Evolutionary conservation across 2,797 vertebrate species (phyloP), one percentile per base, ranked within the genome.

Genomic region (Erpetoichthys calabaricus): DNA sequence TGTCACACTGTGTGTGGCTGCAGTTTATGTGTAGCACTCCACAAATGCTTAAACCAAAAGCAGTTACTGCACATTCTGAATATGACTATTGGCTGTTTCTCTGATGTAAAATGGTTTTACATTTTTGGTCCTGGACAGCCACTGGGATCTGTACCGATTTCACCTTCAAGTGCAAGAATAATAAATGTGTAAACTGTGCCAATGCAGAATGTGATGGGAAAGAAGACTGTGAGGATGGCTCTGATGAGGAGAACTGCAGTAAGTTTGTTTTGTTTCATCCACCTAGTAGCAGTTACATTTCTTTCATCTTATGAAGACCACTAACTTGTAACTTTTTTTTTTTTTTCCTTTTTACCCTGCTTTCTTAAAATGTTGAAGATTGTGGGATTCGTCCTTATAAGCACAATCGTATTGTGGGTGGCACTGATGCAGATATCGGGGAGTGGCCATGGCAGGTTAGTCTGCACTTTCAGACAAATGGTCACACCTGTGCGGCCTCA

Each of bases 401-500:
- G 63, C 78, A 84, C 66, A 86, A 82, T 64, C 80, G 86, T 47
- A 88, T 89, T 5, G 86, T 89, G 1, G 87, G 87, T 9, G 87
- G 87, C 41, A 71, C 77, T 65, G 75, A 83, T 2, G 80, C 86
- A 1, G 80, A 82, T 42, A 4, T 77, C 53, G 86, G 87, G n/a
- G 86, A 88, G 70, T 89, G 85, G 85, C 87, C 86, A 3, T 89
- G 86, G 86, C 87, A 89, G 76, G 79, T 88, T 69, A 87, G 83
- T 73, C 78, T 89, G 47, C 83, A 86, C 69, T 80, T 78, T 58
- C 0, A 0, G 61, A 77, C 47, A 49, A 0, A 0, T 0, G 80
- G 80, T 0, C 79, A 76, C 1, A 57, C 57, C 3, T 88, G 86
- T 1, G 86, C 86, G 0, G 86, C 86, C 46, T 89, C 86, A 1